A percentile compares a stretch with the other conserved stretches of the same genome.
Evolutionary conservation across 2,113 vertebrate genomes (phyloP).

Genomic region (Megaptera novaeangliae): DNA sequence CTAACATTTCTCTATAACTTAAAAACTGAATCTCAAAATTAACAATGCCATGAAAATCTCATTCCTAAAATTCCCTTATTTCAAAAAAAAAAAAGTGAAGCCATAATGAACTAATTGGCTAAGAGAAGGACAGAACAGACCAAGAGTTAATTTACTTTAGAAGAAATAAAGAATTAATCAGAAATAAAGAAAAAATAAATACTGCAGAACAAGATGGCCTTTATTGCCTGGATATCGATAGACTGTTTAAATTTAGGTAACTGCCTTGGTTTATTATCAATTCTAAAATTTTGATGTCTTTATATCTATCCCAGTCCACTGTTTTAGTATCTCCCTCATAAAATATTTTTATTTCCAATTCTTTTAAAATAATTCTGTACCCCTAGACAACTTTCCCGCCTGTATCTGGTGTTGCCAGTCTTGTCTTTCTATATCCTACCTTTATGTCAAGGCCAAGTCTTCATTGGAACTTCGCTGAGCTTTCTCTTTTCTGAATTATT

Average conservation of each 20-base stretch:
- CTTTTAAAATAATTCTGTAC: background rate
- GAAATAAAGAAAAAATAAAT: background rate
- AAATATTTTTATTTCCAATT: background rate
- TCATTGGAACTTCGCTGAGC: background rate
- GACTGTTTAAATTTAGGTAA: background rate
- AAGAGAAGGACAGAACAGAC: background rate
- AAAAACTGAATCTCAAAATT: background rate
- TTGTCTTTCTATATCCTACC: background rate
- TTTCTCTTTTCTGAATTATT: background rate
- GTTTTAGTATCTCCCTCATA: background rate
- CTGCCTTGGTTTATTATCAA: background rate
- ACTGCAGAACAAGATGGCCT: background rate
- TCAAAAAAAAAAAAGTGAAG: background rate
- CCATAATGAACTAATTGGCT: background rate
- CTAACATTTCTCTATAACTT: background rate
- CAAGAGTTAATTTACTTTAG: background rate
- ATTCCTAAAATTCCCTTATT: background rate
- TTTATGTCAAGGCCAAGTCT: background rate
- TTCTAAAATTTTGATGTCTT: background rate
- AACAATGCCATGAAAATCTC: background rate
- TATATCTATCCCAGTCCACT: background rate
- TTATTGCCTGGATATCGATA: background rate
- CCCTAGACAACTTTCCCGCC: background rate
- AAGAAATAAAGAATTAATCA: background rate
- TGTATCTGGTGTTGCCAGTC: background rate